phyloP scores from a whole-genome alignment of 2,888 invertebrate genomes.

The Gonocerus acuteangulatus region DNA sequence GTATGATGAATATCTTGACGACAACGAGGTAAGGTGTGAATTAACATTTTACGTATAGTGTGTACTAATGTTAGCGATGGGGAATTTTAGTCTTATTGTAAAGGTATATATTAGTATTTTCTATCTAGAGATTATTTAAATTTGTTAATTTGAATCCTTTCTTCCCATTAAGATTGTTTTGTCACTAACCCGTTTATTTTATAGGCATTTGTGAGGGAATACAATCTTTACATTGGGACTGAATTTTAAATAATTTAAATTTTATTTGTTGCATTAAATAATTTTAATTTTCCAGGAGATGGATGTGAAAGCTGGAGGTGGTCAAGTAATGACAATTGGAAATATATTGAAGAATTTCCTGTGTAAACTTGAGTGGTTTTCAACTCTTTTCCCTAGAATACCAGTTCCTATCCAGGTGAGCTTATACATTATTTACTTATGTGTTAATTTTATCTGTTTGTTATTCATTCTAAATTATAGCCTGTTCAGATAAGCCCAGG shows the following conservation, averaged over 20 bases:
- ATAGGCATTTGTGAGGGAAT: background rate
- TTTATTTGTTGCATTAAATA: background rate
- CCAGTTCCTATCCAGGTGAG: conserved; percentile 81
- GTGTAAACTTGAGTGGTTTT: conserved; percentile 96
- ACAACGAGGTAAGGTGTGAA: conserved; percentile 64
- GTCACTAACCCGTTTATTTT: too few species aligned
- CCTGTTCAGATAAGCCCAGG: too few species aligned
- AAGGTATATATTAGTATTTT: conserved; percentile 5
- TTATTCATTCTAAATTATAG: background rate
- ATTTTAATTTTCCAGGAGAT: conserved; percentile 65
- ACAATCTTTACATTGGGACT: conserved; percentile 18
- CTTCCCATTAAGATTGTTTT: background rate
- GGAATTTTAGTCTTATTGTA: conserved; percentile 20
- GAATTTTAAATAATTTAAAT: background rate
- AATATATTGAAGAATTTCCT: conserved; percentile 86
- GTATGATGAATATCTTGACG: conserved; percentile 93
- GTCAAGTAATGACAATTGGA: conserved; percentile 86
- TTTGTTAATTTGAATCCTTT: background rate
- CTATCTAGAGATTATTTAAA: background rate
- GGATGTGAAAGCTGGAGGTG: conserved; percentile 96
- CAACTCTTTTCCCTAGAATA: conserved; percentile 94
- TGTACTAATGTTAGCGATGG: conserved; percentile 1
- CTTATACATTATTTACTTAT: conserved; percentile 11
- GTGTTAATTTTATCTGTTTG: background rate
- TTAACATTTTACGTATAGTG: conserved; percentile 14